phyloP scores from a whole-genome alignment of 2,888 invertebrate genomes.

The Drosophila testacea region DNA sequence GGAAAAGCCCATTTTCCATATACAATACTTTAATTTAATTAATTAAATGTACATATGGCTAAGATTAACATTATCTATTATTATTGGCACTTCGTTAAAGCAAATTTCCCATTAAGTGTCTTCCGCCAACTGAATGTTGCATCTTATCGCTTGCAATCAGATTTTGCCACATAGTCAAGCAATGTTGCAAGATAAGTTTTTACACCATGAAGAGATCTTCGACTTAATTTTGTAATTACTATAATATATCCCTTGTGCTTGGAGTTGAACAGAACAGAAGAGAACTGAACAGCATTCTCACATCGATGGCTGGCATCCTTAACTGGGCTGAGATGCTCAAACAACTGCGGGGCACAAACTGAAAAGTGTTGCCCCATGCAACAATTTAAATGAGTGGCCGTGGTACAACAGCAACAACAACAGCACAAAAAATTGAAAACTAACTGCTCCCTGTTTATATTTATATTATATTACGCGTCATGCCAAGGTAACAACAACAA shows the following conservation, averaged over 20 bases:
- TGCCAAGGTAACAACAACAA: slow-evolving; percentile 33
- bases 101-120: background rate
- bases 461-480: slow-evolving; percentile 69
- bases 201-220: slow-evolving; percentile 33
- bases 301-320: slow-evolving; percentile 68
- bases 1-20: background rate
- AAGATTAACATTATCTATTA: slow-evolving; percentile 2
- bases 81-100: slow-evolving; percentile 5
- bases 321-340: slow-evolving; percentile 65
- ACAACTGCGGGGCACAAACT: slow-evolving; percentile 67
- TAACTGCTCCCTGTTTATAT: slow-evolving; percentile 75
- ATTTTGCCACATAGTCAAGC: slow-evolving; percentile 63
- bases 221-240: slow-evolving; percentile 77
- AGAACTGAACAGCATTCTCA: slow-evolving; percentile 55
- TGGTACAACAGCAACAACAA: slow-evolving; percentile 1
- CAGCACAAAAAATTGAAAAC: slow-evolving; percentile 63
- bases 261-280: slow-evolving; percentile 4
- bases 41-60: background rate
- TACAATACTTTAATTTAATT: background rate
- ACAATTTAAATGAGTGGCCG: slow-evolving; percentile 32
- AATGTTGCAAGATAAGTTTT: slow-evolving; percentile 48
- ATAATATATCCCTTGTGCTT: slow-evolving; percentile 61
- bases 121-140: slow-evolving; percentile 13
- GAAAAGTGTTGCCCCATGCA: slow-evolving; percentile 42
- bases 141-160: slow-evolving; percentile 50